Base-by-base conservation (phyloP, 1,140 invertebrate genomes). In the Anoplolepis gracilipes region DNA sequence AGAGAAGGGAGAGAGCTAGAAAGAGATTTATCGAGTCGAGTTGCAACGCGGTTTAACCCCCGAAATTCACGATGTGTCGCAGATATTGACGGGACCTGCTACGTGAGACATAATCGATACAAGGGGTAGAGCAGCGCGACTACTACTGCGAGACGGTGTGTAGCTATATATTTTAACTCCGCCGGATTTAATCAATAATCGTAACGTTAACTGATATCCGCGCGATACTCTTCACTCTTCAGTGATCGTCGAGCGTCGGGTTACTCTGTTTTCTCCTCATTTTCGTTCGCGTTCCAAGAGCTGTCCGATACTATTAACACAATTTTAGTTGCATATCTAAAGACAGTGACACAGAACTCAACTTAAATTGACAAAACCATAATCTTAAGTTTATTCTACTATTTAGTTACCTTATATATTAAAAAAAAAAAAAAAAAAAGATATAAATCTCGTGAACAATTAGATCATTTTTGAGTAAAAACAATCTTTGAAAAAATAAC, bases 31-130 rank as follows among this genome's bases (percentile, higher is more conserved):
- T 84, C 78, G 85, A 57, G 70, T 75, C 42, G 81, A 84, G 64
- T 75, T 57, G 82, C 30, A 85, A 33, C 69, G 81, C 55, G 62
- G 70, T 85, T 87, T 87, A 87, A 85, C 82, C 70, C 72, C 81
- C 72, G 72, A 85, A 72, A 87, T 65, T 84, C 70, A 75, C 73
- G 57, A 65, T 85, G 67, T 85, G 73, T 70, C 61, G 64, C 73
- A 62, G 84, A 85, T 78, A 87, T 85, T 77, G 82, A 73, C 59
- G 67, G 86, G 53, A 59, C 86, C 49, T 76, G 70, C 85, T 57
- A 77, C 72, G 72, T 77, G 84, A 87, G 86, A 78, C 82, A 87
- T 85, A 78, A 87, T 87, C 82, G 84, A 87, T 87, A 85, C 70
- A 87, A 85, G 82, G 57, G 86, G 86, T 78, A 70, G 46, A 49